Evolutionary conservation across 2,797 vertebrate genomes (phyloP), one percentile per base, ranked within the genome.

Genomic region (Brachyalestes nurse): DNA sequence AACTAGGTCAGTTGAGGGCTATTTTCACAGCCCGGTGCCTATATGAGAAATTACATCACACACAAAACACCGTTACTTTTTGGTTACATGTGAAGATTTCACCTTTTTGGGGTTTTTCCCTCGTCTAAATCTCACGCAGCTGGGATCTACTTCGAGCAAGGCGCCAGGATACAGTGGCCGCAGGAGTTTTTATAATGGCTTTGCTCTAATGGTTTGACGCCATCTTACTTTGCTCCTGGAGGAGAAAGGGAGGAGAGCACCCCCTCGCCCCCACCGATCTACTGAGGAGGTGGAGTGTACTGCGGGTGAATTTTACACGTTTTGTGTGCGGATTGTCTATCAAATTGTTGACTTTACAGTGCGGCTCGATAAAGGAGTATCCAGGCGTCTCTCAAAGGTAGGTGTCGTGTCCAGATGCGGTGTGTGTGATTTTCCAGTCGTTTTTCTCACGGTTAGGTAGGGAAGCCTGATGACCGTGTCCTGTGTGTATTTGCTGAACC

Each of bases 181-280:
- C 77, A 71, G 67, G 79, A 86, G 92, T 87, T 88, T 93, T 90
- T 91, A 91, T 96, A 75, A 92, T 92, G 93, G 88, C 90, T 93
- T 45, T 90, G 82, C 80, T 92, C 93, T 91, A 90, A 82, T 79
- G 64, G 82, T 0, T 0, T 80, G 93, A 91, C 95, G 95, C 95
- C 95, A 96, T 96, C 93, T 96, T 96, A 93, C 91, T 75, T 90
- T 87, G 91, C 91, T 85, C 88, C 82, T 82, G 79, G 60, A 71
- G 78, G 38, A 77, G 67, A 65, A 51, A 13, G 80, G 82, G 78
- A 58, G 80, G 40, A 47, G 71, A 72, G 75, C 42, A 45, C 42
- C 42, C 42, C 5, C 10, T 34, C 34, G 34, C 34, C 66, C 42
- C 67, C 65, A 55, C 34, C 13, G 75, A 65, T 65, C 60, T 76